Conservation (phyloP, 2,113 vertebrate genomes). For the Phyllopteryx taeniolatus region DNA sequence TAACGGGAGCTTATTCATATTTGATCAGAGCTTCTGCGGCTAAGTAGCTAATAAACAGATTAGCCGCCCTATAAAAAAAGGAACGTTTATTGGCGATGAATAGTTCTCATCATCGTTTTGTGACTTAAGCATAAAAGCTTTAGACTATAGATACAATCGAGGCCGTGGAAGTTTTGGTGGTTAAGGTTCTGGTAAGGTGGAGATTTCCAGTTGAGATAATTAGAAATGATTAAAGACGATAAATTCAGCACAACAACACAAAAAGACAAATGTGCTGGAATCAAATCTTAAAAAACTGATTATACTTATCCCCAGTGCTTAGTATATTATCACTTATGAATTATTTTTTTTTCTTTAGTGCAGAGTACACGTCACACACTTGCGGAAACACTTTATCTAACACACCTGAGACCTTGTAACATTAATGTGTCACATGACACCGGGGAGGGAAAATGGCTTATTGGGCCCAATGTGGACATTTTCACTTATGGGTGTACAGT, state of each 20-base stretch:
- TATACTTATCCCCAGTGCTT: too few species aligned
- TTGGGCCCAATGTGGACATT: neutral
- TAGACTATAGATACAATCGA: neutral
- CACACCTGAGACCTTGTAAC: too few species aligned
- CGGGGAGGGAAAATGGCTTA: neutral
- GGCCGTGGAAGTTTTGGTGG: neutral
- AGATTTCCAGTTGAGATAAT: neutral
- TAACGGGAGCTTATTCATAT: constrained; percentile 50
- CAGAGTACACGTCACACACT: too few species aligned
- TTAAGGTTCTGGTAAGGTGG: neutral
- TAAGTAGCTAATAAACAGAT: constrained; percentile 7
- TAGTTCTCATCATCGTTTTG: too few species aligned
- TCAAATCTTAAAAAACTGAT: too few species aligned
- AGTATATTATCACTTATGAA: too few species aligned
- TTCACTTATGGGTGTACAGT: neutral
- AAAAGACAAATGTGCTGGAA: neutral
- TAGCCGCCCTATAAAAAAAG: neutral
- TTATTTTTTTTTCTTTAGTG: too few species aligned
- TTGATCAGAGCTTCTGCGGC: constrained; percentile 34
- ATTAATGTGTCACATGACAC: too few species aligned
- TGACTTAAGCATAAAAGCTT: too few species aligned
- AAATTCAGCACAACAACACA: neutral
- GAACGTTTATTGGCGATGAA: neutral
- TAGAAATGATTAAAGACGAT: neutral
- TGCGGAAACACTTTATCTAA: too few species aligned